Percentiles rank a stretch among this genome's conserved stretches.
Evolutionary conservation across 1,140 invertebrate genomes (phyloP).

Genomic region (Calosoma granatense): DNA sequence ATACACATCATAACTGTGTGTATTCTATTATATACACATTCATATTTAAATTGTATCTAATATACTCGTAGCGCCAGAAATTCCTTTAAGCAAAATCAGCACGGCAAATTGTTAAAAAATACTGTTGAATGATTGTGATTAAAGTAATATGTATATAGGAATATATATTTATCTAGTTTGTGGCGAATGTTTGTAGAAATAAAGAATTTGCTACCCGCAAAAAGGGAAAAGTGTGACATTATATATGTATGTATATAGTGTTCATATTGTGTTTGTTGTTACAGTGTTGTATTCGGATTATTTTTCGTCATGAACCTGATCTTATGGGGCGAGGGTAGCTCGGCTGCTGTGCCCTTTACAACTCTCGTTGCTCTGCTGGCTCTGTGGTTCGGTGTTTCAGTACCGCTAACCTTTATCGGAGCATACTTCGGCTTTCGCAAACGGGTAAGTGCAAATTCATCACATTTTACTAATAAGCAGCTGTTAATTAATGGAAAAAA

Average conservation of each 20-base stretch:
- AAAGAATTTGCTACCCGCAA: too few species aligned
- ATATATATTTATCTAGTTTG: too few species aligned
- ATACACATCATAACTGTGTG: too few species aligned
- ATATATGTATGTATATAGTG: background rate
- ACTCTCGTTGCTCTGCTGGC: constrained; percentile 94
- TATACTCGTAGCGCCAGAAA: too few species aligned
- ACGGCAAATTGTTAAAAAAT: too few species aligned
- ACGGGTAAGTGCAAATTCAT: constrained; percentile 55
- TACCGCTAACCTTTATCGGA: constrained; percentile 94
- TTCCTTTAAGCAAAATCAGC: too few species aligned
- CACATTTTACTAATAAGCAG: constrained; percentile 6
- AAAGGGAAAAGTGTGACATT: too few species aligned
- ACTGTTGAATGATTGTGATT: too few species aligned
- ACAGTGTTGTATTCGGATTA: constrained; percentile 83
- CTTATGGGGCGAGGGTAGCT: constrained; percentile 89
- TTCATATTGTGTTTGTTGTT: constrained; percentile 24
- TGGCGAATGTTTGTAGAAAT: constrained; percentile 10
- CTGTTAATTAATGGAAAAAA: too few species aligned
- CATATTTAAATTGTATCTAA: too few species aligned
- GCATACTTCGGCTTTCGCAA: constrained; percentile 98
- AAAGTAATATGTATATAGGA: too few species aligned
- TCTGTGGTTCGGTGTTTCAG: constrained; percentile 96
- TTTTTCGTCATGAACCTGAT: constrained; percentile 97
- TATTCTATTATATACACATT: too few species aligned
- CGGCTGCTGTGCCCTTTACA: constrained; percentile 92